Percentiles rank a stretch among this genome's conserved stretches.
Evolutionary conservation across 2,888 invertebrate genomes (phyloP).

Genomic region (Stramonita haemastoma): DNA sequence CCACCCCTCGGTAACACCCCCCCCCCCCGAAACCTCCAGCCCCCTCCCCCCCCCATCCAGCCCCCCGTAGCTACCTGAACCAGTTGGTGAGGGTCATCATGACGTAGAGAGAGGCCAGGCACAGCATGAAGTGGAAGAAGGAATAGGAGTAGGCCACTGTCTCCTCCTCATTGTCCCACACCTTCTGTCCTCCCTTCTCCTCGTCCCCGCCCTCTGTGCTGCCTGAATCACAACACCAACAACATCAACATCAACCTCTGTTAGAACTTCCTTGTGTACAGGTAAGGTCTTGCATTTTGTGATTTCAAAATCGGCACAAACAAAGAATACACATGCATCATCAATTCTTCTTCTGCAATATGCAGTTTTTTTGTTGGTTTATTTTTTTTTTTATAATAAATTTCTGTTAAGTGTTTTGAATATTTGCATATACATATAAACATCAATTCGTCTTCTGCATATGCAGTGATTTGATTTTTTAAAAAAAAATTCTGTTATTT

Average conservation of each 20-base stretch:
- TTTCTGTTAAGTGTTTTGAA: too few species aligned
- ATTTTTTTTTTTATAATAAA: too few species aligned
- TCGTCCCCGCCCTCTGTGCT: slow-evolving; percentile 64
- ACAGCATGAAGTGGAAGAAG: slow-evolving; percentile 94
- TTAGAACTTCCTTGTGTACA: too few species aligned
- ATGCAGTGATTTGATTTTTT: too few species aligned
- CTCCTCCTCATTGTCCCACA: slow-evolving; percentile 94
- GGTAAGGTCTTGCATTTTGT: too few species aligned
- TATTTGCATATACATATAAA: too few species aligned
- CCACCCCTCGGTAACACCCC: too few species aligned
- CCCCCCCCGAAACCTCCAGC: too few species aligned
- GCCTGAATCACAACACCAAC: slow-evolving; percentile 50
- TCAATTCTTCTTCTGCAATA: background rate
- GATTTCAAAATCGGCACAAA: background rate
- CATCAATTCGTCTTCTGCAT: too few species aligned
- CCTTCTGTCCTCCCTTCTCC: slow-evolving; percentile 78
- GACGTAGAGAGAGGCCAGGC: slow-evolving; percentile 76
- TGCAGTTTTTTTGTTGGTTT: too few species aligned
- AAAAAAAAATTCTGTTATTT: too few species aligned
- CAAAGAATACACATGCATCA: background rate
- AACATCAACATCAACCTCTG: background rate
- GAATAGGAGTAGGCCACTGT: slow-evolving; percentile 96
- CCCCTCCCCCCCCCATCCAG: too few species aligned
- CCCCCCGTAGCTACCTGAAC: slow-evolving; percentile 84
- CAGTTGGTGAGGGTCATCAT: slow-evolving; percentile 86